Evolutionary conservation across 2,888 invertebrate genomes (phyloP).

Genomic region (Chrysotoxum bicinctum): DNA sequence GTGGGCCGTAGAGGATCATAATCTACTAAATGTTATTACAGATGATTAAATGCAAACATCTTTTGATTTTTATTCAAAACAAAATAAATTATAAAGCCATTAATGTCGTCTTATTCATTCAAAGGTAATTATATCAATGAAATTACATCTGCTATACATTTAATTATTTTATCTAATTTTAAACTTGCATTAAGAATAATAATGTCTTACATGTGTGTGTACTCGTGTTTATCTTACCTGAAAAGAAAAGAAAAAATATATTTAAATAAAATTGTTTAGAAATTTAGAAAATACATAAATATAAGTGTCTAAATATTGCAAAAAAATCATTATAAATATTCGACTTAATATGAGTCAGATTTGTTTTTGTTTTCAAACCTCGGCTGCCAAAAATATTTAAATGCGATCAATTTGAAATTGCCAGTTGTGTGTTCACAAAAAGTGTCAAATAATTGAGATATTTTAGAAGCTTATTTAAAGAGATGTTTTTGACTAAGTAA

Average conservation of each 20-base stretch:
- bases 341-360: constrained; percentile 17
- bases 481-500: no score
- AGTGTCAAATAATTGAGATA: constrained; percentile 10
- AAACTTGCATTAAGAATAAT: constrained; percentile 8
- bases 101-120: neutral
- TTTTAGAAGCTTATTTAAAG: neutral
- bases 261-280: constrained; percentile 20
- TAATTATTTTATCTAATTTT: neutral
- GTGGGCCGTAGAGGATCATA: no score
- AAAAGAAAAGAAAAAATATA: constrained; percentile 42
- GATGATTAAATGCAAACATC: no score
- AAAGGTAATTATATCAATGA: constrained; percentile 23
- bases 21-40: no score
- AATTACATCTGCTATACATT: neutral
- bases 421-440: neutral
- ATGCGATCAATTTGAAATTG: constrained; percentile 23
- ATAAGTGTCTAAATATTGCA: constrained; percentile 20
- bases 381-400: constrained; percentile 56
- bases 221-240: constrained; percentile 49
- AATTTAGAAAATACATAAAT: constrained; percentile 8
- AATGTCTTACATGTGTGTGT: constrained; percentile 18
- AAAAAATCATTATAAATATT: constrained; percentile 45
- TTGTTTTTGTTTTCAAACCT: neutral
- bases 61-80: neutral
- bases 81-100: neutral